These are phyloP conservation scores for Orbicella faveolata DNA, from an alignment of 64 coral and sea anemone genomes.

Conservation along the genomic window DNA sequence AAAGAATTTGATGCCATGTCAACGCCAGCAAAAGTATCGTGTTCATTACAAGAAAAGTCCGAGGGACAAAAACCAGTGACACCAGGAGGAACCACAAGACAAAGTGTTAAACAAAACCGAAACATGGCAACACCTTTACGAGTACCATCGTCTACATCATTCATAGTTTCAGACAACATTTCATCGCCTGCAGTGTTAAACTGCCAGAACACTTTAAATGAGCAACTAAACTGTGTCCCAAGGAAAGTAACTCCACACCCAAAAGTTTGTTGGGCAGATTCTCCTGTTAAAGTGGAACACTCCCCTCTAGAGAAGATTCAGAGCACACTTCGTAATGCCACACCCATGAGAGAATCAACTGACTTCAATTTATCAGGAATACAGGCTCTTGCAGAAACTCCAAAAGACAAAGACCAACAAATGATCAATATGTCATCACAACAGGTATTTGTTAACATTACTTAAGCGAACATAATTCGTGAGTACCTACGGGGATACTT, in stretches of 20 bases:
- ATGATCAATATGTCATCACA: neutral
- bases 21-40: neutral
- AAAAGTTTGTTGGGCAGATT: conserved; percentile 9
- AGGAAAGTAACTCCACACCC: conserved; percentile 1
- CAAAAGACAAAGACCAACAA: neutral
- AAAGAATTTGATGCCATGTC: conserved; percentile 26
- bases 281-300: neutral
- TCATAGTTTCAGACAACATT: neutral
- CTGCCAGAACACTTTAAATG: neutral
- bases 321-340: neutral
- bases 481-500: too few species aligned
- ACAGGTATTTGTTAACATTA: neutral
- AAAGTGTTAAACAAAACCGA: neutral
- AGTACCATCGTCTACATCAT: conserved; percentile 3
- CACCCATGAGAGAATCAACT: neutral
- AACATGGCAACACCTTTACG: conserved; percentile 1
- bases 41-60: neutral
- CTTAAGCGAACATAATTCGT: neutral
- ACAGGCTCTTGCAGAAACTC: conserved; percentile 3
- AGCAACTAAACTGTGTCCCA: neutral
- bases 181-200: conserved; percentile 11
- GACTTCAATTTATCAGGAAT: conserved; percentile 5
- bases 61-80: neutral
- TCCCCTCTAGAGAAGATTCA: neutral
- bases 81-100: neutral